A percentile compares a stretch with the other conserved stretches of the same genome.
Conservation (phyloP, 1,140 invertebrate genomes). For the Dinothrombium tinctorium region DNA sequence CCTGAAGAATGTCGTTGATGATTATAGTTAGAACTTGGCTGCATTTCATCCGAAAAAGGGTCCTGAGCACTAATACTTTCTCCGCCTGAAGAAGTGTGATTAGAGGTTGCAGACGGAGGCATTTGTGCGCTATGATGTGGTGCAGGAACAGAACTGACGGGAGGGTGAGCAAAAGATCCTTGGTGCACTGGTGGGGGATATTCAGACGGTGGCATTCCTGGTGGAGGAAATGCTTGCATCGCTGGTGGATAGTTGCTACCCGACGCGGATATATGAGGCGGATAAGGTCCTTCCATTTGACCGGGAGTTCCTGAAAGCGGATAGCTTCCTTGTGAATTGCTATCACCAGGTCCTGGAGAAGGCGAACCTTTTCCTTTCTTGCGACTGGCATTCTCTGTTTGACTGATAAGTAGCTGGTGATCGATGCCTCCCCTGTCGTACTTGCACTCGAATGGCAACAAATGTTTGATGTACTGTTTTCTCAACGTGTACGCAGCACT, state of each 20-base stretch:
- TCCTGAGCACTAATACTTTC: slow-evolving; percentile 1
- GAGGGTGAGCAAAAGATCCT: slow-evolving; percentile 8
- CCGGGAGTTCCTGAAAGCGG: neutral
- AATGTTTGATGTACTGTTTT: slow-evolving; percentile 91
- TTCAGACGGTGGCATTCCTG: neutral
- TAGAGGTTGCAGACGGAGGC: neutral
- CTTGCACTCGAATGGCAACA: slow-evolving; percentile 83
- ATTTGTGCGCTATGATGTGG: neutral
- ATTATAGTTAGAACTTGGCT: neutral
- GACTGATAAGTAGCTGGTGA: slow-evolving; percentile 78
- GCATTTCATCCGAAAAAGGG: slow-evolving; percentile 2
- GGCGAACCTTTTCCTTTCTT: slow-evolving; percentile 17
- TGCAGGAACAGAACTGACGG: slow-evolving; percentile 3
- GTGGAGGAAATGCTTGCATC: neutral
- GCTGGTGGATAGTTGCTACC: neutral
- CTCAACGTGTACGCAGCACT: slow-evolving; percentile 86
- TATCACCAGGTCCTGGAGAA: slow-evolving; percentile 1
- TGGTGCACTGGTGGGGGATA: slow-evolving; percentile 7
- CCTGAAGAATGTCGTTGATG: neutral
- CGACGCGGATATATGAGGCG: slow-evolving; percentile 3
- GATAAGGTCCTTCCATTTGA: slow-evolving; percentile 2
- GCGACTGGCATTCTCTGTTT: slow-evolving; percentile 27
- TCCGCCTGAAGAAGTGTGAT: neutral
- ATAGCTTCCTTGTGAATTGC: slow-evolving; percentile 4
- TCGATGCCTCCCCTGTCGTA: slow-evolving; percentile 87